Percentiles rank a stretch among this genome's conserved stretches.
Conservation (phyloP, 2,888 invertebrate genomes). For the Spatulosminthurus flaviceps region DNA sequence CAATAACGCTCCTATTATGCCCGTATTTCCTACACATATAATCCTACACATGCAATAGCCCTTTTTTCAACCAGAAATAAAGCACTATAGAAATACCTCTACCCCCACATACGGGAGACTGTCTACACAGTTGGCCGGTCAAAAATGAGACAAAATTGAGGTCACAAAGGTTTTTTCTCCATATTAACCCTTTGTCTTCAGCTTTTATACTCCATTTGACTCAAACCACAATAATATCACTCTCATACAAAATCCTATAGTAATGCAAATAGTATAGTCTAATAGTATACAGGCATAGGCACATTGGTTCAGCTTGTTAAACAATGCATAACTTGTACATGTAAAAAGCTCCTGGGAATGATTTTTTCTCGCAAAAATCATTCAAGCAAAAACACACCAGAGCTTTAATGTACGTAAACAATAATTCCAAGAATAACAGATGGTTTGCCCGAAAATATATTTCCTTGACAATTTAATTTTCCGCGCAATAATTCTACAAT, state of each 20-base stretch:
- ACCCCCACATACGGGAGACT: not conserved
- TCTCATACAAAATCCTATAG: too few relatives aligned
- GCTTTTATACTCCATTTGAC: not conserved
- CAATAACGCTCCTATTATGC: too few relatives aligned
- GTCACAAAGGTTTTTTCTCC: not conserved
- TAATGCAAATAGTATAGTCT: too few relatives aligned
- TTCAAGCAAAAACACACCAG: conserved; percentile 20
- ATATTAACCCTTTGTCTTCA: not conserved
- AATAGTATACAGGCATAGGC: too few relatives aligned
- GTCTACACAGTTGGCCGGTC: too few relatives aligned
- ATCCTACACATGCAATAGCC: too few relatives aligned
- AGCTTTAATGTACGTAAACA: not conserved
- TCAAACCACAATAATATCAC: not conserved
- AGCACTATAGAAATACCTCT: not conserved
- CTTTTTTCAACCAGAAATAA: too few relatives aligned
- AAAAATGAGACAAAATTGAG: not conserved
- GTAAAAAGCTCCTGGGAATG: not conserved
- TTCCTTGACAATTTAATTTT: not conserved
- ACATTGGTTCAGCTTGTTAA: too few relatives aligned
- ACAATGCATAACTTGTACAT: too few relatives aligned
- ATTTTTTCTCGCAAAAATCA: conserved; percentile 35
- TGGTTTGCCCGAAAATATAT: conserved; percentile 3
- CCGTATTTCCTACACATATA: too few relatives aligned
- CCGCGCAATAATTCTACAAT: not conserved
- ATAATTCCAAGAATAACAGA: not conserved